phyloP scores from a whole-genome alignment of 2,797 vertebrate species.

The Sebastes taczanowskii region DNA sequence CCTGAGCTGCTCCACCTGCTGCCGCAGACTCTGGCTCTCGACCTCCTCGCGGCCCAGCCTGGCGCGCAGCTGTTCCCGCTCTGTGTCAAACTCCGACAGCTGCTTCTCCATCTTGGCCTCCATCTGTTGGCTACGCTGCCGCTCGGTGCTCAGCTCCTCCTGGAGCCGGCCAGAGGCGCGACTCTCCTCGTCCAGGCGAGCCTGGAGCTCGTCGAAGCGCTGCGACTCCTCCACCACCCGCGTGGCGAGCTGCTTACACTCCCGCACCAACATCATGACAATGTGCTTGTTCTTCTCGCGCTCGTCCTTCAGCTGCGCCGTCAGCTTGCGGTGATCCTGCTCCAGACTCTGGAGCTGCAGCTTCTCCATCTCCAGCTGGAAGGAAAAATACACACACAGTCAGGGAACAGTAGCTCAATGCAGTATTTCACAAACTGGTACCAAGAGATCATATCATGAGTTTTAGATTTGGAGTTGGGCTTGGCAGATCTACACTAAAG shows the following conservation, averaged over 20 bases:
- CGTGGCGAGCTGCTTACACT: conserved; percentile 95
- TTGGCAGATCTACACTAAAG: background rate
- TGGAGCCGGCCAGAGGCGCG: conserved; percentile 84
- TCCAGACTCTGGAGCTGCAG: conserved; percentile 93
- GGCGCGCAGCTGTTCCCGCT: conserved; percentile 93
- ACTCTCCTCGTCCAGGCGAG: conserved; percentile 90
- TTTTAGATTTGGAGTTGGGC: background rate
- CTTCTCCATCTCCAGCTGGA: conserved; percentile 96
- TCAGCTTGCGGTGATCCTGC: conserved; percentile 93
- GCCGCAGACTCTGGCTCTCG: conserved; percentile 90
- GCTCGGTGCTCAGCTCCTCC: conserved; percentile 88
- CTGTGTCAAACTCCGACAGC: conserved; percentile 94
- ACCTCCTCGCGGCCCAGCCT: conserved; percentile 91
- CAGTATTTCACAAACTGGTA: background rate
- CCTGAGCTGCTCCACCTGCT: conserved; percentile 92
- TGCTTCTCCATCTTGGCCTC: conserved; percentile 98
- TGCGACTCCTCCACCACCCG: conserved; percentile 93
- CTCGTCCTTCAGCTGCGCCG: conserved; percentile 92
- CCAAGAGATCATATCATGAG: background rate
- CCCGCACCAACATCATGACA: conserved; percentile 95
- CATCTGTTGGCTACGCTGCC: conserved; percentile 90
- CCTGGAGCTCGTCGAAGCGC: conserved; percentile 90
- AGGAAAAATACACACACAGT: conserved; percentile 24
- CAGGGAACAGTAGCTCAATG: background rate
- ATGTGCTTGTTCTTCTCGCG: conserved; percentile 97